Conservation (phyloP, 2,113 vertebrate species). For the Prolemur simus region DNA sequence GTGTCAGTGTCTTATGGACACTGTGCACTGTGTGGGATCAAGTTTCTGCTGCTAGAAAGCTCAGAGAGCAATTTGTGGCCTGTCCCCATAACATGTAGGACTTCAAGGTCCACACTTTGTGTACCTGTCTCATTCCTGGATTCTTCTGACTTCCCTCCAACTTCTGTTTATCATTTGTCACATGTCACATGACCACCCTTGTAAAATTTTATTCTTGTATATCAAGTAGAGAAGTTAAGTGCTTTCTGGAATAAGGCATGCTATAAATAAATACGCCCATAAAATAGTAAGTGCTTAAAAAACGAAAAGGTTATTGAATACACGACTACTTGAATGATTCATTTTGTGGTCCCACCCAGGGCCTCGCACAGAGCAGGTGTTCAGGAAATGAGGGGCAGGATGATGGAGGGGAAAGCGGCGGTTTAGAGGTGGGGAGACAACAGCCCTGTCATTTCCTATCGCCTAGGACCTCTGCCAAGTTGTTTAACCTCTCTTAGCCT, state of each 20-base stretch:
- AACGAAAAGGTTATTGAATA: neutral
- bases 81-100: neutral
- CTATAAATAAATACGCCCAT: conserved; percentile 20
- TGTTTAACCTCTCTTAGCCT: neutral
- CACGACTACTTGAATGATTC: conserved; percentile 64
- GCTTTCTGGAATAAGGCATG: conserved; percentile 27
- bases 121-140: neutral
- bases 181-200: neutral
- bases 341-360: neutral
- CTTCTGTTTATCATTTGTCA: neutral
- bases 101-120: neutral
- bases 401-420: neutral
- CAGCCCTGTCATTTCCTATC: neutral
- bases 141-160: neutral
- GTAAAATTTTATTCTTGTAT: neutral
- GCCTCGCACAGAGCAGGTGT: conserved; percentile 58
- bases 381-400: conserved; percentile 56
- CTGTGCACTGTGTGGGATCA: neutral
- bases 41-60: neutral
- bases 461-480: neutral
- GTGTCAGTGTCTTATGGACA: neutral
- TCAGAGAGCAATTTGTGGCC: neutral
- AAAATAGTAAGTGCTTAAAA: conserved; percentile 18
- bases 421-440: neutral
- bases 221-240: neutral